Evolutionary conservation across 2,888 invertebrate genomes (phyloP).

Genomic region (Sericinus montela): DNA sequence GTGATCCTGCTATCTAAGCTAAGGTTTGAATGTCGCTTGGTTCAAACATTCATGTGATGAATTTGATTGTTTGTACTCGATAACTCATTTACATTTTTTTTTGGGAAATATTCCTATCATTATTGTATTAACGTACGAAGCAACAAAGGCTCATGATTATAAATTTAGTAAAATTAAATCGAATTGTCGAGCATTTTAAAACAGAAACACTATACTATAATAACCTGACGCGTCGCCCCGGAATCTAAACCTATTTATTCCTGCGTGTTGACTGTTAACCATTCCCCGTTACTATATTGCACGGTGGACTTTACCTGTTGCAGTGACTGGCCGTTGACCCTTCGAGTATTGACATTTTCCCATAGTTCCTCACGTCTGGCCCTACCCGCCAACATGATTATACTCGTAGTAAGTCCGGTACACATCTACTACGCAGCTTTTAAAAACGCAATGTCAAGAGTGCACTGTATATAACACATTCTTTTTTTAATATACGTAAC

Average conservation of each 20-base stretch:
- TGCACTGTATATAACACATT: neutral
- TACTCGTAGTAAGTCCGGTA: slow-evolving; percentile 35
- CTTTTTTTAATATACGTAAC: neutral
- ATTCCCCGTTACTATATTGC: slow-evolving; percentile 57
- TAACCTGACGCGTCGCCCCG: too few relatives aligned
- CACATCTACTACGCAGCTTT: slow-evolving; percentile 41
- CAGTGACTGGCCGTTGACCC: slow-evolving; percentile 71
- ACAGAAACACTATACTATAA: too few relatives aligned
- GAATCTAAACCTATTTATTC: slow-evolving; percentile 19
- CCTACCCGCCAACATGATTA: slow-evolving; percentile 43
- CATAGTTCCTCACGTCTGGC: slow-evolving; percentile 76
- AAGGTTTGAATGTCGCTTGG: too few relatives aligned
- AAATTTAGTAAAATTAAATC: too few relatives aligned
- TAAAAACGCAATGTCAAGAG: neutral
- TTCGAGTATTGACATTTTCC: slow-evolving; percentile 77
- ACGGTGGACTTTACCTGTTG: slow-evolving; percentile 59
- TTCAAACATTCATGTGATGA: too few relatives aligned
- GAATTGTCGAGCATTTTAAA: too few relatives aligned
- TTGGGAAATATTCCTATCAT: too few relatives aligned
- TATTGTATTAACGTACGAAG: too few relatives aligned
- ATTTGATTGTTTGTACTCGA: too few relatives aligned
- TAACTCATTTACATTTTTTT: too few relatives aligned
- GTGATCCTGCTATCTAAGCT: too few relatives aligned
- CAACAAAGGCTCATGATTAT: too few relatives aligned
- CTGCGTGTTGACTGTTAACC: slow-evolving; percentile 22